A percentile compares a stretch with the other conserved stretches of the same genome.
These are phyloP conservation scores for Cheilosia soror DNA, from an alignment of 2,888 invertebrate genomes.

Conservation along the genomic window DNA sequence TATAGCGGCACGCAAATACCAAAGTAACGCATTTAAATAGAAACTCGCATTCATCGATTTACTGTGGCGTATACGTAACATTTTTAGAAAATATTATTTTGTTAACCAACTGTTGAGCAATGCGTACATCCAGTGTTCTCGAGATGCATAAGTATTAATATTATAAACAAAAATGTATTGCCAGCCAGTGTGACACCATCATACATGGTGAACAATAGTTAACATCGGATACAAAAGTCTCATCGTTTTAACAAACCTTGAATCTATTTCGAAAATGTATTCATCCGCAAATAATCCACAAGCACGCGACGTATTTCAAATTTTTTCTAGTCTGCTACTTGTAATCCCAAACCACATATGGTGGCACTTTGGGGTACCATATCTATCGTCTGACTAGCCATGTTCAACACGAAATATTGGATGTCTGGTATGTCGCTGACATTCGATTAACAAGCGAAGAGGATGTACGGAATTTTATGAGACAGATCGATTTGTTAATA, in stretches of 20 bases:
- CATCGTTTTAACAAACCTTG: conserved; percentile 21
- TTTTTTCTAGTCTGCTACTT: not conserved
- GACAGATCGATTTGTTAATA: too few relatives aligned
- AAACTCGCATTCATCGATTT: not conserved
- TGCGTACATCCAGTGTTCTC: not conserved
- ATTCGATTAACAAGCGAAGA: not conserved
- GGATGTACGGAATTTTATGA: too few relatives aligned
- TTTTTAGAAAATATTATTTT: not conserved
- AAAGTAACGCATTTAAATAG: too few relatives aligned
- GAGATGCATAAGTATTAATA: not conserved
- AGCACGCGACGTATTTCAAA: conserved; percentile 43
- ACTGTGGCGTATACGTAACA: not conserved
- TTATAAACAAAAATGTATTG: not conserved
- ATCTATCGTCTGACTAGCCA: conserved; percentile 23
- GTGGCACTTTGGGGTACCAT: conserved; percentile 38
- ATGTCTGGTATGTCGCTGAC: not conserved
- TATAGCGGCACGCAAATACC: too few relatives aligned
- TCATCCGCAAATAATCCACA: conserved; percentile 10
- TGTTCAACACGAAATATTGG: conserved; percentile 18
- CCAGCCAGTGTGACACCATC: not conserved
- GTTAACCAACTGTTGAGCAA: not conserved
- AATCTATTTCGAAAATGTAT: conserved; percentile 27
- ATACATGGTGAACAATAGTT: not conserved
- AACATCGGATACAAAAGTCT: not conserved
- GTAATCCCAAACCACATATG: conserved; percentile 46